Conservation (phyloP, 2,113 vertebrate species). For the Pachypanchax playfairii region DNA sequence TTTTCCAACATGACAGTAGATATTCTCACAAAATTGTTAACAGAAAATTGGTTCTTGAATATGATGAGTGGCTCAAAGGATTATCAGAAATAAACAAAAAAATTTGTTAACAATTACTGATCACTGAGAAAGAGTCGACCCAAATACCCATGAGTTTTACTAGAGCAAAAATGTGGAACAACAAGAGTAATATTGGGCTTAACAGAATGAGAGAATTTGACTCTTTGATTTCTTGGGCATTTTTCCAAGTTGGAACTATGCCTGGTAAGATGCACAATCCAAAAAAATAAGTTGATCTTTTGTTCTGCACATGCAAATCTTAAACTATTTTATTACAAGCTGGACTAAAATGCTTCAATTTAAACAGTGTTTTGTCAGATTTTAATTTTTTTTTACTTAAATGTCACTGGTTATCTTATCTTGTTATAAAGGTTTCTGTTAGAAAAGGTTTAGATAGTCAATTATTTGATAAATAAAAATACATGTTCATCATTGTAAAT, state of each 20-base stretch:
- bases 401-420: too few species aligned
- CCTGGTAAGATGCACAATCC: too few species aligned
- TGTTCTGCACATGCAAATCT: not conserved
- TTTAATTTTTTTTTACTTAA: too few species aligned
- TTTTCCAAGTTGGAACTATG: not conserved
- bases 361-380: not conserved
- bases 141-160: not conserved
- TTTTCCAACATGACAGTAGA: not conserved
- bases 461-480: slow-evolving; percentile 47
- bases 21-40: slow-evolving; percentile 1
- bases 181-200: not conserved
- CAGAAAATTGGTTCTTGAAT: not conserved
- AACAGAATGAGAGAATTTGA: not conserved
- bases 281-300: not conserved
- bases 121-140: slow-evolving; percentile 3
- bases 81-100: not conserved
- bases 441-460: slow-evolving; percentile 12
- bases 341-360: not conserved
- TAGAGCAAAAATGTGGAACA: not conserved
- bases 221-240: not conserved
- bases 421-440: not conserved
- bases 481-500: slow-evolving; percentile 29
- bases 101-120: not conserved
- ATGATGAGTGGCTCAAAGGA: not conserved
- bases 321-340: too few species aligned